Base-by-base conservation (phyloP, 92 coral and sea anemone species). In the Actinostola sp. region DNA sequence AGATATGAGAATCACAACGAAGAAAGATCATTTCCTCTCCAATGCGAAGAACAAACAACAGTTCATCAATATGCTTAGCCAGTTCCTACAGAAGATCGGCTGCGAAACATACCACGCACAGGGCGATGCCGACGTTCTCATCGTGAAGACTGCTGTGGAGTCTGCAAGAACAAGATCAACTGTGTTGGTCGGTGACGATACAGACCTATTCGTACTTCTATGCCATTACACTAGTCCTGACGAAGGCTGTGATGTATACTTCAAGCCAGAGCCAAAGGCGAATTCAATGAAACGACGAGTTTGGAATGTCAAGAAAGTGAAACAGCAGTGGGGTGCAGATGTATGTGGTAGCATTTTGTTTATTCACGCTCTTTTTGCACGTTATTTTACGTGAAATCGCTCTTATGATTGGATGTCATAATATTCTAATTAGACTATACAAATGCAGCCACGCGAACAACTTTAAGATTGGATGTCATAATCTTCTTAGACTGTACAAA, bases 111-210 rank as follows among this genome's bases (percentile, higher is more conserved):
- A 23, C 54, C 83, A 80, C 53, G 72, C 83, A 6, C 21, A 29
- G 16, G 86, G 55, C 26, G 91, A 86, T 71, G 84, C 84, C 34
- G 84, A 81, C 20, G 33, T 82, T 29, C 76, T 76, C 17, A 87
- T 87, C 27, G 84, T 64, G 3, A 25, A 74, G 33, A 82, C 85
- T 20, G 77, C 92, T 26, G 64, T 82, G 52, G 12, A 61, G 20
- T 43, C 65, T 11, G 92, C 82, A n/a, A 38, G 67, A 38, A 45
- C 61, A 4, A 21, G 8, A 6, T 14, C 63, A 24, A 79, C 83
- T 15, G 76, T 75, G 0, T 75, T 74, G 2, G 82, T 85, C 15
- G 79, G 80, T 7, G 83, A 80, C 34, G 82, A 76, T 57, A 86
- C 88, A 7, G 84, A 76, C 57, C 79, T 88, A 3, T 57, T 78